Base-by-base conservation (phyloP, 2,113 vertebrate species). In the Microtus ochrogaster region DNA sequence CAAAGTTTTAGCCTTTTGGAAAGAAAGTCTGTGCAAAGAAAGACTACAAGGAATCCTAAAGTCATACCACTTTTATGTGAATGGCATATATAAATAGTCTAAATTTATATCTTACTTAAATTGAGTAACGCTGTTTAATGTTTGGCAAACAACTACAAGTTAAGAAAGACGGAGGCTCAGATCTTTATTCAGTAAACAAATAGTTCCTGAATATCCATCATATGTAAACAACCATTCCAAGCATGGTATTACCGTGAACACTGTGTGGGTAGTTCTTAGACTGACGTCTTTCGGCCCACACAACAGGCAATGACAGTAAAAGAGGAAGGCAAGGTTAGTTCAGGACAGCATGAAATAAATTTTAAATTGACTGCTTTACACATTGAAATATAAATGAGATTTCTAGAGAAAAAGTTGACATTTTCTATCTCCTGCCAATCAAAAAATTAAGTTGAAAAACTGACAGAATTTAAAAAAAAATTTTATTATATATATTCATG, bases 21-120 rank as follows among this genome's bases (percentile, higher is more conserved):
- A 89, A 92, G 66, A 77, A 96, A 74, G 22, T 5, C 81, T 65
- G 22, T 44, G 26, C 58, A 88, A 92, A 89, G 28, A 90, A 85
- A 77, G 44, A 12, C 83, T 73, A 39, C 1, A 30, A 58, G 17
- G 72, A 95, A 47, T 76, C 11, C 16, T n/a, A 89, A 74, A 89
- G 26, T 61, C 9, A 7, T 44, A n/a, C 7, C 58, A 68, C 63
- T 96, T 92, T 84, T 70, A 14, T 65, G 36, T 89, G 81, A 89
- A 77, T 88, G 17, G 26, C 36, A 90, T 95, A 73, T 30, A 13
- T 68, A 81, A 81, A 88, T 55, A 61, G 21, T 82, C 26, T 9
- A 66, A 83, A 58, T 77, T 85, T 93, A 63, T 68, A 16, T 92
- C 5, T 41, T 83, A 44, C 61, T 49, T 79, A 94, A 88, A 49